A percentile compares a stretch with the other conserved stretches of the same genome.
Evolutionary conservation across 2,113 vertebrate species (phyloP).

Genomic region (Ariopsis seemanni): DNA sequence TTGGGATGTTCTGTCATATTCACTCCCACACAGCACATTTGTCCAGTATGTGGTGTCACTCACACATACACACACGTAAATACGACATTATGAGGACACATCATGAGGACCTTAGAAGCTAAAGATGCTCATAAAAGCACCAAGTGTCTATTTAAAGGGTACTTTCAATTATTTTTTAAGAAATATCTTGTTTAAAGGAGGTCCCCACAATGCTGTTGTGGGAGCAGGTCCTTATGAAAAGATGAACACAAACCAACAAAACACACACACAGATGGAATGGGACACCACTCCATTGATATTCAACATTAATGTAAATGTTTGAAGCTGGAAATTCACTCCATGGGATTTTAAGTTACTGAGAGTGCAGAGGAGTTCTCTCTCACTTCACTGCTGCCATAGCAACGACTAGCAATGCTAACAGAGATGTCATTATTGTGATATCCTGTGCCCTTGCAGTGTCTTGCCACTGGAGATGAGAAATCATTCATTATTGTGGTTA

Average conservation of each 20-base stretch:
- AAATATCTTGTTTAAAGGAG: neutral
- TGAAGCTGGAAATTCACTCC: conserved; percentile 13
- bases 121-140: neutral
- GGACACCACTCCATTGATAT: neutral
- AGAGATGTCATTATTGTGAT: neutral
- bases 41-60: conserved; percentile 1
- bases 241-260: neutral
- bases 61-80: neutral
- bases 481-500: neutral
- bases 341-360: neutral
- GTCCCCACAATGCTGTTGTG: neutral
- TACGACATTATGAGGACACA: neutral
- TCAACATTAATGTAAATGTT: neutral
- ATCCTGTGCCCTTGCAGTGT: neutral
- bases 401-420: neutral
- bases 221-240: neutral
- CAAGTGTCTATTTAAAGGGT: neutral
- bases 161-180: neutral
- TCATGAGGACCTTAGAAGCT: neutral
- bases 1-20: conserved; percentile 33
- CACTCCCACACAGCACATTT: conserved; percentile 16
- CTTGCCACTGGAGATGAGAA: neutral
- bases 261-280: neutral
- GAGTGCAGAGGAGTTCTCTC: neutral
- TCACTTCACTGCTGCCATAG: neutral